These are phyloP conservation scores for Colistium nudipinnis DNA, from an alignment of 2,113 vertebrate species.

Conservation along the genomic window DNA sequence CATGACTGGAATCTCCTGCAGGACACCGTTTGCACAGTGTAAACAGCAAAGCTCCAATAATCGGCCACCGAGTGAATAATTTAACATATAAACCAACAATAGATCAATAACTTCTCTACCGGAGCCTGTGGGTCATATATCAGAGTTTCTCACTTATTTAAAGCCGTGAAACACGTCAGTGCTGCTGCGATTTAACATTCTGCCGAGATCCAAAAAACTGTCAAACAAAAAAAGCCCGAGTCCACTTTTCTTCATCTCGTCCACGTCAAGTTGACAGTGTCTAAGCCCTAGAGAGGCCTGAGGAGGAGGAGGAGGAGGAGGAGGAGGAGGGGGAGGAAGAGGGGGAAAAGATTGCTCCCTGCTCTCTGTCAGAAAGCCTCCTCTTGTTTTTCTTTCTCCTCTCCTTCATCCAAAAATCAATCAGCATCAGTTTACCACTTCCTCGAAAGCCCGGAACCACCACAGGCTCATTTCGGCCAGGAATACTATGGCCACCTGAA, in stretches of 20 bases:
- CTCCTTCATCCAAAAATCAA: constrained; percentile 26
- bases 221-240: constrained; percentile 18
- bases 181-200: too few relatives aligned
- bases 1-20: too few relatives aligned
- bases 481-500: constrained; percentile 24
- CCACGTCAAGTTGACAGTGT: constrained; percentile 43
- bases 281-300: too few relatives aligned
- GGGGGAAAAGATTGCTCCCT: constrained; percentile 30
- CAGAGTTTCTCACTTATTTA: too few relatives aligned
- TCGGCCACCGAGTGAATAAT: too few relatives aligned
- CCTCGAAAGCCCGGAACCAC: constrained; percentile 15
- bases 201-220: too few relatives aligned
- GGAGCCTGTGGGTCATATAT: too few relatives aligned
- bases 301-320: constrained; percentile 21
- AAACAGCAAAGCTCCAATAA: too few relatives aligned
- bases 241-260: neutral
- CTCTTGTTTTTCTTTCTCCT: neutral
- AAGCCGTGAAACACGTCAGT: too few relatives aligned
- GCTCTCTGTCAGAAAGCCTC: neutral
- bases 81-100: neutral
- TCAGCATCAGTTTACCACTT: constrained; percentile 34
- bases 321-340: neutral
- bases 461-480: neutral
- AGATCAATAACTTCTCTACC: neutral
- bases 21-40: too few relatives aligned